phyloP scores from a whole-genome alignment of 64 coral and sea anemone species.

The Montipora capricornis region DNA sequence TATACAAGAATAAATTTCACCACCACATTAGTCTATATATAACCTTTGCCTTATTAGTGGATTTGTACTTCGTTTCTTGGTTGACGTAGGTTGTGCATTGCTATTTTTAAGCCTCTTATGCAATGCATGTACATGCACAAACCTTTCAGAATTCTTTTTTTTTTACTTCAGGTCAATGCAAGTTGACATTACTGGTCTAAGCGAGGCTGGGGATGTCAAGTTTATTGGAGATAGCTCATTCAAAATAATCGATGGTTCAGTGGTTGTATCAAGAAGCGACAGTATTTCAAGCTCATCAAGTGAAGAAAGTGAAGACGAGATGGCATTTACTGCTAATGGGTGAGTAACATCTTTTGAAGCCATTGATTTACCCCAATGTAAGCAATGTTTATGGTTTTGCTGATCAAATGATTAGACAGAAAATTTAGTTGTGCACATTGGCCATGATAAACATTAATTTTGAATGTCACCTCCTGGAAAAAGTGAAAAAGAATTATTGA shows the following conservation, averaged over 20 bases:
- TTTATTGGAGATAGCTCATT: not conserved
- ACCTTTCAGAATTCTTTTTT: not conserved
- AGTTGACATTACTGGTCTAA: slow-evolving; percentile 15
- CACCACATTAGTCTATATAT: not conserved
- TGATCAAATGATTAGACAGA: not conserved
- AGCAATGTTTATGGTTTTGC: not conserved
- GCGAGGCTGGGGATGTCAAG: not conserved
- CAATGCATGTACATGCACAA: not conserved
- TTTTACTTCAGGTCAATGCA: not conserved
- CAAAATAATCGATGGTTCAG: not conserved
- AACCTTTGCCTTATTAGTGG: not conserved
- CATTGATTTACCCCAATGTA: not conserved
- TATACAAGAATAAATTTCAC: too few relatives aligned
- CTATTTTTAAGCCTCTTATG: not conserved
- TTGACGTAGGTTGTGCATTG: not conserved
- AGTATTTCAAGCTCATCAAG: not conserved
- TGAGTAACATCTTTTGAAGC: not conserved
- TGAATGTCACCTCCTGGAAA: too few relatives aligned
- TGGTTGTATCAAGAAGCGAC: not conserved
- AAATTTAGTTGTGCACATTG: not conserved
- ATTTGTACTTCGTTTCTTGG: not conserved
- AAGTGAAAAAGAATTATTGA: not conserved
- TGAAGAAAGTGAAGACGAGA: not conserved
- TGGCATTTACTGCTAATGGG: not conserved
- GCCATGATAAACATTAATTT: too few relatives aligned